Evolutionary conservation across 2,113 vertebrate species (phyloP), one percentile per base, ranked within the genome.

Genomic region (Eptatretus burgeri): DNA sequence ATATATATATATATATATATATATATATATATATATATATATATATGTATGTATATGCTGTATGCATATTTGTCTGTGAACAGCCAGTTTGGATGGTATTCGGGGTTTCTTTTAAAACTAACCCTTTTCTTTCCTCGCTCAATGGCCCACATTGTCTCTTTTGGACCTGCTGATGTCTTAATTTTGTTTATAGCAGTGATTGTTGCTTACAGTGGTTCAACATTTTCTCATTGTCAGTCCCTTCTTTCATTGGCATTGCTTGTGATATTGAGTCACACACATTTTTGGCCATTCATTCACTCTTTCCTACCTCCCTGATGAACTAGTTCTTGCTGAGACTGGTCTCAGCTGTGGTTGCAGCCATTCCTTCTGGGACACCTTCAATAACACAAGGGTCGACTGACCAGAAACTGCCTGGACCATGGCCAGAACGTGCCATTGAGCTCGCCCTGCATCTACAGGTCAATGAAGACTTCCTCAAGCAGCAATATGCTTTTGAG

Each of bases 401-500:
- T 5, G 53, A 69, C 1, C 11, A 66, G 2, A 51, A 71, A 51
- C 71, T 70, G 51, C 71, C 66, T 1, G 75, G 76, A 18, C 74
- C 71, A 62, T 98, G 91, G 91, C 80, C 85, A 12, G 73, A 70
- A 8, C 70, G 88, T 51, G 83, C 82, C 62, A 71, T 74, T 11
- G 84, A 88, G 62, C 68, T 94, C 66, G 80, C 80, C 63, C 74
- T 77, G 27, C 76, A 82, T 68, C 83, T 95, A 66, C 87, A 95
- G 67, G 76, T 98, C 51, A 81, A 74, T 17, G 79, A 83, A 2
- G 91, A 98, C 69, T 70, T 80, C 11, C 70, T 94, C 41, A 74
- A 68, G 51, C 76, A 85, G 67, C 85, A 95, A 71, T 78, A 93
- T 1, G 85, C 91, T 50, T 83, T 79, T 64, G 85, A 94, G 65